Evolutionary conservation across 2,113 vertebrate genomes (phyloP), one percentile per base, ranked within the genome.

Genomic region (Entomyzon cyanotis): DNA sequence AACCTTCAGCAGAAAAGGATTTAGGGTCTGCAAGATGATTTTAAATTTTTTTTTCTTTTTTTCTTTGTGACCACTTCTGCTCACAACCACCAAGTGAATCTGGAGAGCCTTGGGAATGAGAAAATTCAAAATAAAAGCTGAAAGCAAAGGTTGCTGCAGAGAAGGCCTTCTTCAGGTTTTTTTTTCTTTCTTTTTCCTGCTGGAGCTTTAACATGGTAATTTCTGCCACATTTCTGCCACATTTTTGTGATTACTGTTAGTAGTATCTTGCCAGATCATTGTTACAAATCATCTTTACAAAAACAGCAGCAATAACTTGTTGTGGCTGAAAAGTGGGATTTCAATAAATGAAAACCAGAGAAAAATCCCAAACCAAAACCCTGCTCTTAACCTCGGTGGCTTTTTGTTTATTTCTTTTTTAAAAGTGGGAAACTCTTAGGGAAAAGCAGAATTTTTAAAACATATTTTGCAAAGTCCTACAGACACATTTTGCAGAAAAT

Each of bases 71-170:
- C 10, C 19, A 10, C 24, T 87, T 92, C 33, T 47, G 46, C 52
- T 92, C 3, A 0, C 35, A 59, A 30, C 21, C 14, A 3, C 8
- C 0, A 17, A 84, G n/a, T 1, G 6, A 52, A 46, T 10, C 56
- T 37, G 22, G 50, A 42, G 46, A 60, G 20, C 87, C 41, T 35
- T 31, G 33, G 60, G 75, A 47, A 50, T 30, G n/a, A 58, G 79
- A 65, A 70, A 88, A 65, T 23, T 42, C 18, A 47, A 56, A 88
- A 44, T 58, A 41, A 53, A 62, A 23, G 18, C 19, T 87, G 55
- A 23, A 96, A 91, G 37, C 15, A 44, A 49, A 19, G 3, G 9
- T 30, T 81, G 18, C 27, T 62, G 21, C 39, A 68, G 33, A 71
- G 1, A 67, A 81, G 16, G 4, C 9, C 9, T 80, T 23, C 13